Evolutionary conservation across 1,140 invertebrate species (phyloP).

Genomic region (Pachyrhynchus sulphureomaculatus): DNA sequence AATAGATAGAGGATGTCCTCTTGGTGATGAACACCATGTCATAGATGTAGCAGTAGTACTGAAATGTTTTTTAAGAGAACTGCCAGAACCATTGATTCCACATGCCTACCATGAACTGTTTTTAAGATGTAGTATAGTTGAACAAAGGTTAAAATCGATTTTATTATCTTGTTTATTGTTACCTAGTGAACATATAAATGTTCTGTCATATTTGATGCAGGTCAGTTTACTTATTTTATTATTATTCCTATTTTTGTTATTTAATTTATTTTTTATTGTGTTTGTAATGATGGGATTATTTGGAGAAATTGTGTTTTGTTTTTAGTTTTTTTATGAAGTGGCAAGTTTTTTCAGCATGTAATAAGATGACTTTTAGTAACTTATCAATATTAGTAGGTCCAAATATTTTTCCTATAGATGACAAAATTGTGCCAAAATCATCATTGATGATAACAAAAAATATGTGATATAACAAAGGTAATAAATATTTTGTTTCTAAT

Average conservation of each 20-base stretch:
- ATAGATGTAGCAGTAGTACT: slow-evolving; percentile 81
- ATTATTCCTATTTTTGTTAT: too few species aligned
- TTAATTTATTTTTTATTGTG: too few species aligned
- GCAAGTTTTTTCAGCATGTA: slow-evolving; percentile 63
- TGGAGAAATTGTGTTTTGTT: too few species aligned
- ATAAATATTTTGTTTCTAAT: neutral
- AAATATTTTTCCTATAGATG: slow-evolving; percentile 75
- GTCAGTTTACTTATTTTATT: slow-evolving; percentile 36
- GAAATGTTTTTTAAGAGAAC: slow-evolving; percentile 77
- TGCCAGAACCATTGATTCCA: slow-evolving; percentile 81
- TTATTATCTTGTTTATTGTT: slow-evolving; percentile 65
- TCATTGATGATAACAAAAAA: slow-evolving; percentile 43
- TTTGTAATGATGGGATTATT: too few species aligned
- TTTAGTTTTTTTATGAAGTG: slow-evolving; percentile 62
- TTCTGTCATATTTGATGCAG: slow-evolving; percentile 68
- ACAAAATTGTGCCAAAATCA: slow-evolving; percentile 47
- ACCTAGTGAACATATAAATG: slow-evolving; percentile 64
- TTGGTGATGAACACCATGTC: slow-evolving; percentile 67
- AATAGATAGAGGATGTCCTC: slow-evolving; percentile 64
- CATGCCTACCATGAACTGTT: slow-evolving; percentile 71
- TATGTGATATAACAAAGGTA: slow-evolving; percentile 47
- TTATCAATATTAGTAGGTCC: slow-evolving; percentile 79
- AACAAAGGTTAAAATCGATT: slow-evolving; percentile 57
- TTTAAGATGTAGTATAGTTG: slow-evolving; percentile 63
- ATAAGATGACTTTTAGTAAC: slow-evolving; percentile 81